Evolutionary conservation across 2,888 invertebrate species (phyloP), one percentile per base, ranked within the genome.

Genomic region (Pristionchus arcanus): DNA sequence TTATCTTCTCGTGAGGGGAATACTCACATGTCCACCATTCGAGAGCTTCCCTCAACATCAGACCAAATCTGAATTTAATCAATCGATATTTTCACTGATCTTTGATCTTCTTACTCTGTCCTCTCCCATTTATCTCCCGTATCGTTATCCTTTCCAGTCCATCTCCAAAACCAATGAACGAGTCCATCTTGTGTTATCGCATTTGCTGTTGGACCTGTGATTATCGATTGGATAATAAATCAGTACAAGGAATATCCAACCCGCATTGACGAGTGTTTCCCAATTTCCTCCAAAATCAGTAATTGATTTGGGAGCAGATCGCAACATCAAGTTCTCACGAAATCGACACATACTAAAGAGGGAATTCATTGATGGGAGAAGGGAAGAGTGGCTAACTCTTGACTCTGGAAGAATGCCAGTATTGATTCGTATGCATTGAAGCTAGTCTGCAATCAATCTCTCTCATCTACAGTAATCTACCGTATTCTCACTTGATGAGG

Each of bases 201-300:
- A 49, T 83, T 83, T 13, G 83, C 42, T n/a, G 83, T 83, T 83
- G 83, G 83, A 49, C 83, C 83, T 83, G 83, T 15, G 21, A 74
- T 66, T 66, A 28, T 66, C 28, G 21, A 74, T 16, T 21, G 37
- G 25, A 3, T 7, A 28, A n/a, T n/a, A 68, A 28, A 68, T 28
- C 21, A 74, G 37, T 7, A 21, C 16, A 5, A 74, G 16, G 34
- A 74, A 37, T 66, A 31, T 5, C 34, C 15, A 5, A 74, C 74
- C 74, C 19, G 74, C 13, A 37, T 74, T 37, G 37, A 74, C 74
- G 13, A 74, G 37, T 31, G 74, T 11, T 15, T 74, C 74, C 74
- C 74, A 74, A 15, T 31, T 37, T 74, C 74, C 74, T 74, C 74
- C 74, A 31, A 31, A 74, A n/a, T 74, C n/a, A 74, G 74, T 74